Conservation (phyloP, 2,113 vertebrate species). For the Mormoops blainvillei region DNA sequence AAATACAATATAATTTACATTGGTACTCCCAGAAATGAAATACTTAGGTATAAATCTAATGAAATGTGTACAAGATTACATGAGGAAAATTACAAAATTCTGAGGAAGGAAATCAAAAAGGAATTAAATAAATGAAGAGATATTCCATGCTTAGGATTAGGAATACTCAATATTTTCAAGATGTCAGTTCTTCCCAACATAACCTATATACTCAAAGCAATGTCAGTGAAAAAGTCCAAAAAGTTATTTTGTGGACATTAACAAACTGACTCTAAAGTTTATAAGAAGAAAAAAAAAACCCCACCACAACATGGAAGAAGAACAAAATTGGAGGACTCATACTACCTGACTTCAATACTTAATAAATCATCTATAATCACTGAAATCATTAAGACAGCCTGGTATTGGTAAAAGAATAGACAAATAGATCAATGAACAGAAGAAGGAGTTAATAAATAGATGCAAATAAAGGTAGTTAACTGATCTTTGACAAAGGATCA, state of each 20-base stretch:
- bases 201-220: background rate
- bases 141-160: background rate
- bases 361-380: too few species aligned
- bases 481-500: background rate
- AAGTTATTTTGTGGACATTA: background rate
- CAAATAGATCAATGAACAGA: background rate
- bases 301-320: background rate
- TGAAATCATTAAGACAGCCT: background rate
- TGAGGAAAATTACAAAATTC: too few species aligned
- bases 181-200: background rate
- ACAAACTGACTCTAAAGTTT: background rate
- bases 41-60: too few species aligned
- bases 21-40: too few species aligned
- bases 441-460: too few species aligned
- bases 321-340: background rate
- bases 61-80: too few species aligned
- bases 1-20: too few species aligned
- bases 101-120: background rate
- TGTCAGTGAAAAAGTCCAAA: background rate
- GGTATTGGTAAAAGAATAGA: background rate
- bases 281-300: background rate
- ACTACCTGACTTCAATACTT: background rate
- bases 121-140: background rate
- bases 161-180: background rate
- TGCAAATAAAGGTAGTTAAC: background rate